Evolutionary conservation across 1,140 invertebrate species (phyloP), one percentile per base, ranked within the genome.

Genomic region (Papilio polyxenes): DNA sequence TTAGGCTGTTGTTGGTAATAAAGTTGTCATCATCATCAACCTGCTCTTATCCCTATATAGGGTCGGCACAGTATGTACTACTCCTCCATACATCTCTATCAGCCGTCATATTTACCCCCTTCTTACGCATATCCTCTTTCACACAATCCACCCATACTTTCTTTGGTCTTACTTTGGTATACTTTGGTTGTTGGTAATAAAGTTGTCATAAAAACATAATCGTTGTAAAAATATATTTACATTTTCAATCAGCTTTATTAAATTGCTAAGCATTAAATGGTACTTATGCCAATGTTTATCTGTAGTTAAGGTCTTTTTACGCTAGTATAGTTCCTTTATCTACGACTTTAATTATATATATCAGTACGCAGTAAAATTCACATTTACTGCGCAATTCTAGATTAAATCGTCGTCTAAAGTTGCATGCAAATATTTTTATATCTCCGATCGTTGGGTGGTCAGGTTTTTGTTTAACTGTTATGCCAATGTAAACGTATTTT

Each of bases 281-380:
- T 59, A 9, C 8, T 75, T 11, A 75, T 40, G 15, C 13, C 6
- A 49, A 48, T 75, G 17, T 48, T 80, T 69, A 49, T 31, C 23
- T 31, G 23, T 31, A 31, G 31, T n/a, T 69, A 69, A 80, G 51
- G 59, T 44, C n/a, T 51, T 44, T 80, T 31, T 49, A 13, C 78
- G 49, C 40, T 8, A 84, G 82, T 82, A 81, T 75, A 82, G 74
- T 82, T 79, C 81, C 53, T 83, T 75, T 59, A 84, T 81, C 75
- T 80, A 76, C 72, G 81, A 17, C 69, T 78, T 76, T 86, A 82
- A 87, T 87, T 83, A 82, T 82, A 83, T 49, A 80, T 85, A 86
- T 87, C 82, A 86, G 83, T 84, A 83, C 83, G 83, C 74, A 84
- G 82, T 88, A 83, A 87, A 85, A 85, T 87, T 81, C 80, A 82